These are phyloP conservation scores for Phymorhynchus buccinoides DNA, from an alignment of 1,140 invertebrate genomes.

Conservation along the genomic window DNA sequence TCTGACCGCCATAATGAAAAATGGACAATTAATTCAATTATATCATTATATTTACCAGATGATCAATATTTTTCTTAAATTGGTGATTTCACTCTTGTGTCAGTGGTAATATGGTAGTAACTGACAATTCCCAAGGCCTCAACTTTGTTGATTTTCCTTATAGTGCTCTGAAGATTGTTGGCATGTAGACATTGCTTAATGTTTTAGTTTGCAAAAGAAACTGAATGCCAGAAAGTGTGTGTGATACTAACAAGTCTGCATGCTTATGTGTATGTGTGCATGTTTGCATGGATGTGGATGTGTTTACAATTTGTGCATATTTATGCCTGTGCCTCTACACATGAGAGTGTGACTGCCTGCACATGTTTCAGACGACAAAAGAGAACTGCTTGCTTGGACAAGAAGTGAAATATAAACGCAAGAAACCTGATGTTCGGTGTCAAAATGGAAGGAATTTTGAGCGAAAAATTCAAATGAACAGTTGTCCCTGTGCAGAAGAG, in stretches of 20 bases:
- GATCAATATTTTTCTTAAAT: no score
- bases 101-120: no score
- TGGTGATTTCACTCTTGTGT: no score
- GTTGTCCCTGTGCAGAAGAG: neutral
- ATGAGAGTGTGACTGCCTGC: no score
- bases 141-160: neutral
- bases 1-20: no score
- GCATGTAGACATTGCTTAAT: neutral
- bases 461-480: neutral
- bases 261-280: neutral
- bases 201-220: neutral
- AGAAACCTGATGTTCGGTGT: neutral
- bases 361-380: neutral
- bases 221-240: neutral
- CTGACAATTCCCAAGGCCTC: no score
- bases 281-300: neutral
- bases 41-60: no score
- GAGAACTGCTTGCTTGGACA: constrained; percentile 13
- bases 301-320: neutral
- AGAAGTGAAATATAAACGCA: neutral
- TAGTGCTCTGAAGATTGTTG: no score
- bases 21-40: no score
- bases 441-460: neutral
- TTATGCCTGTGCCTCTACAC: neutral
- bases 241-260: neutral